Percentiles rank a stretch among this genome's conserved stretches.
Conservation (phyloP, 2,888 invertebrate species). For the Ophioninae sp. region DNA sequence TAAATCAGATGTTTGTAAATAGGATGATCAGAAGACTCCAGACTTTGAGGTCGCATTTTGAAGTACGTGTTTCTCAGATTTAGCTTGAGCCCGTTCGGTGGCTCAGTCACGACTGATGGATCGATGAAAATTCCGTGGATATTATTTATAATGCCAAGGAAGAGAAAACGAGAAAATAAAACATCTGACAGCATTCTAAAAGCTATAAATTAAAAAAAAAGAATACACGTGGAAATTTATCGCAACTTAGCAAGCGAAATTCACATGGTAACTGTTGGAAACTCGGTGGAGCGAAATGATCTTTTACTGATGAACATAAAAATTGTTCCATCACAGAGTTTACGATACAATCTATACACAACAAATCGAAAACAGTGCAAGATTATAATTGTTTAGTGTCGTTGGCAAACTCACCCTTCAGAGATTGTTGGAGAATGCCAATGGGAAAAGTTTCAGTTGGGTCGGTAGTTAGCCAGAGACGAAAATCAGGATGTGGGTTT, state of each 20-base stretch:
- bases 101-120: slow-evolving; percentile 93
- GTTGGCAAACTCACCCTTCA: slow-evolving; percentile 85
- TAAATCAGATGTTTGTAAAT: slow-evolving; percentile 92
- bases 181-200: neutral
- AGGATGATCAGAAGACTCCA: slow-evolving; percentile 89
- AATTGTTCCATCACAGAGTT: too few relatives aligned
- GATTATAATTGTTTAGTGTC: neutral
- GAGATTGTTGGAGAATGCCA: slow-evolving; percentile 91
- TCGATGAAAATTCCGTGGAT: neutral
- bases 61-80: slow-evolving; percentile 94
- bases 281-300: neutral
- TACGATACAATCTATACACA: neutral
- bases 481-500: slow-evolving; percentile 94
- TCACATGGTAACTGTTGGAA: neutral
- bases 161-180: neutral
- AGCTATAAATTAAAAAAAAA: neutral
- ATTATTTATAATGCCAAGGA: neutral
- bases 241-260: neutral
- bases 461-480: slow-evolving; percentile 96
- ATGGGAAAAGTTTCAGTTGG: slow-evolving; percentile 94
- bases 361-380: neutral
- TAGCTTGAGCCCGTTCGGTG: slow-evolving; percentile 94
- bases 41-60: slow-evolving; percentile 89
- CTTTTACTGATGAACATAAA: neutral
- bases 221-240: neutral